Evolutionary conservation across 1,140 invertebrate genomes (phyloP), one percentile per base, ranked within the genome.

Genomic region (Oryctes rhinoceros): DNA sequence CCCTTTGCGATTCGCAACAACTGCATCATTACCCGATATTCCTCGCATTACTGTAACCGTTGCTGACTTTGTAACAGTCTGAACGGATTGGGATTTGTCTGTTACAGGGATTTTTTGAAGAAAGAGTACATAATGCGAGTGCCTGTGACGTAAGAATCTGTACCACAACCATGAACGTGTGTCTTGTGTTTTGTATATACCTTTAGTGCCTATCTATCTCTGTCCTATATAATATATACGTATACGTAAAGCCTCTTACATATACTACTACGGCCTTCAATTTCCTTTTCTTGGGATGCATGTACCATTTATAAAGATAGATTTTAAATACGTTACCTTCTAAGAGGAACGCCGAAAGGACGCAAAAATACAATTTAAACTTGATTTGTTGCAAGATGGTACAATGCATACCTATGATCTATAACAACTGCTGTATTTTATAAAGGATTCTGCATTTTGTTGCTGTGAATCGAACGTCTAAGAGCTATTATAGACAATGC

Each of bases 121-220:
- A 91, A 93, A 90, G 91, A 91, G 90, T 94, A 92, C 92, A 91
- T 90, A 91, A 91, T 93, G 90, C 92, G 92, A 90, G 91, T 93
- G 89, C 91, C 92, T 91, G 90, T 93, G 86, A 93, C 92, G 93
- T 94, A 93, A 93, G 90, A 88, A 87, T 85, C 82, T 83, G 82
- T 85, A 81, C 79, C 74, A 39, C 65, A 71, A 18, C 18, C 65
- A 71, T 71, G 65, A 71, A 71, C 35, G 20, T 71, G 65, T 71
- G 65, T 71, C 65, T 71, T 71, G 65, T 71, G 65, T 71, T 71
- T 71, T 71, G 65, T 71, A 35, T 67, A 67, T 67, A 71, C 53
- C 53, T 71, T 24, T 71, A 71, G 18, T 71, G 24, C 20, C 65
- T 71, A 35, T 24, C 18, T 71, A 24, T 71, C 20, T 71, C 65